phyloP scores from a whole-genome alignment of 2,888 invertebrate species.

The Erannis defoliaria region DNA sequence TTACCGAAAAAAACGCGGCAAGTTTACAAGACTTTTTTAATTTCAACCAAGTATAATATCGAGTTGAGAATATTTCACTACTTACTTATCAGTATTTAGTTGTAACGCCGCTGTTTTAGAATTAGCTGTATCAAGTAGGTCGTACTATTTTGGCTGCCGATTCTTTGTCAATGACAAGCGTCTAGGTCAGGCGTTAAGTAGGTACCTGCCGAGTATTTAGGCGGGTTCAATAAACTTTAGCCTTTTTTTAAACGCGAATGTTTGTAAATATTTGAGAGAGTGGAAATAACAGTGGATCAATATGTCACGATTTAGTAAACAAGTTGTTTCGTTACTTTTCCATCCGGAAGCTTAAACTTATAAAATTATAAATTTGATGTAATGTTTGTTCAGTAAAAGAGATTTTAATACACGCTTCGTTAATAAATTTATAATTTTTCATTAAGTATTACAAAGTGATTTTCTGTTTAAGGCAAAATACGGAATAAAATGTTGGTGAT shows the following conservation, averaged over 20 bases:
- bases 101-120: background rate
- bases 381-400: too few species aligned
- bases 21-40: background rate
- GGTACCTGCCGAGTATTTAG: constrained; percentile 11
- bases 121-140: constrained; percentile 11
- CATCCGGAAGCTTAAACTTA: background rate
- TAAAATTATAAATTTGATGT: too few species aligned
- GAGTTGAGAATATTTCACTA: background rate
- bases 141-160: constrained; percentile 37
- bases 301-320: constrained; percentile 3
- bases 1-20: too few species aligned
- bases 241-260: constrained; percentile 9
- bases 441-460: too few species aligned
- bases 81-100: background rate
- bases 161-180: constrained; percentile 46
- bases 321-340: background rate
- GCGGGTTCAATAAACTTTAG: constrained; percentile 19
- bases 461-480: too few species aligned
- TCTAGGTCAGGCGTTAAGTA: constrained; percentile 27
- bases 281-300: constrained; percentile 4
- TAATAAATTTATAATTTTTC: too few species aligned
- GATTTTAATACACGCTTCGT: too few species aligned
- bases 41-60: background rate
- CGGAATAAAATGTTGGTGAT: too few species aligned
- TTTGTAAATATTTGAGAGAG: constrained; percentile 17